Base-by-base conservation (phyloP, 2,888 invertebrate genomes). In the Matsumyia berberina region DNA sequence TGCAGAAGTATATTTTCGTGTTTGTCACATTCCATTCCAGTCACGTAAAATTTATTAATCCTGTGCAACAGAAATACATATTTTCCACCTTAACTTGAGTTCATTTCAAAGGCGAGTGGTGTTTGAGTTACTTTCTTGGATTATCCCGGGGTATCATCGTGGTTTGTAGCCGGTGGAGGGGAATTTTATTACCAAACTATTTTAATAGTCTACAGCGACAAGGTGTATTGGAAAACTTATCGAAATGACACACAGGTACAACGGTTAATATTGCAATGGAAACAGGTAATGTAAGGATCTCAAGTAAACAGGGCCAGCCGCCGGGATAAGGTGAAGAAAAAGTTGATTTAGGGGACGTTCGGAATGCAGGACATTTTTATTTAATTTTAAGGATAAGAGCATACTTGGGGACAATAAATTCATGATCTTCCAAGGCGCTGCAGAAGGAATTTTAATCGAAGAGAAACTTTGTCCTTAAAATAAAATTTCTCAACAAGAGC, bases 171-270 rank as follows among this genome's bases (percentile, higher is more conserved):
- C 55, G 44, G 17, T 35, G 51, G 42, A 44, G 35, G 33, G 29
- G 35, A 64, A 69, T 79, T 73, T 83, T 83, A 79, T 83, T 79
- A 69, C 69, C 49, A 62, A 83, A 83, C 73, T 83, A 79, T 79
- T 83, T 83, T 83, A 83, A 83, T 83, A 83, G 79, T 51, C 67
- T 74, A 33, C 58, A 37, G 12, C 24, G 42, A 19, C 35, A 66
- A 37, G 12, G 37, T 49, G 49, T 42, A 64, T 66, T 33, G 44
- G 79, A 44, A 62, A 83, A 83, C 42, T 83, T 83, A 74, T 79
- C 67, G 79, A 24, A 4, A 79, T 69, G 57, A 51, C 44, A 49
- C 53, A 49, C 57, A 79, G 49, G 69, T 62, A 49, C 15, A 72
- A 17, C 19, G 62, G 73, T 69, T 83, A 67, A 67, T 66, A 62